Conservation (phyloP, 1,140 invertebrate species). For the Tenebrio molitor region DNA sequence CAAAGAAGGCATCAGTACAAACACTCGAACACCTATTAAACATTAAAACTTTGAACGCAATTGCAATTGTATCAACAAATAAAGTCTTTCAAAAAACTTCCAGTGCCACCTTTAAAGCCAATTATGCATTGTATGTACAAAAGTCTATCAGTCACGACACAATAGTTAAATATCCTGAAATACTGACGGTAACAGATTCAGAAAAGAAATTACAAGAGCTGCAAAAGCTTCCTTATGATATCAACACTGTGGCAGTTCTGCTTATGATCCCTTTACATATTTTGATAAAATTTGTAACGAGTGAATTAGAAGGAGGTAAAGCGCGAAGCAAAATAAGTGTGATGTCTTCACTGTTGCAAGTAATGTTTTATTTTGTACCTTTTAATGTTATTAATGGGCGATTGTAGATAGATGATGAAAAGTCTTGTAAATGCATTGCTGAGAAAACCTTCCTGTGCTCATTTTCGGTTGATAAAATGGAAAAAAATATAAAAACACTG, state of each 20-base stretch:
- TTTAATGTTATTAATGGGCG: slow-evolving; percentile 23
- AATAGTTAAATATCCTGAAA: slow-evolving; percentile 56
- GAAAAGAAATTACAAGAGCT: slow-evolving; percentile 52
- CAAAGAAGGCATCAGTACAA: slow-evolving; percentile 2
- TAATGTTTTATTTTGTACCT: no score
- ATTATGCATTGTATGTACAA: slow-evolving; percentile 52
- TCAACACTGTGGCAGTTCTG: slow-evolving; percentile 52
- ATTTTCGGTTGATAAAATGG: slow-evolving; percentile 47
- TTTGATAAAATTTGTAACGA: slow-evolving; percentile 46
- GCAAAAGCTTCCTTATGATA: slow-evolving; percentile 49
- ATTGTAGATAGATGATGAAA: slow-evolving; percentile 48
- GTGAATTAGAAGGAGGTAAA: slow-evolving; percentile 20
- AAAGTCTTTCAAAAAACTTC: slow-evolving; percentile 44
- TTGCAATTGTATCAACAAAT: slow-evolving; percentile 47
- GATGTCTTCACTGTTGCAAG: slow-evolving; percentile 50
- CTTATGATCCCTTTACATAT: slow-evolving; percentile 35
- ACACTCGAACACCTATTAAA: slow-evolving; percentile 49
- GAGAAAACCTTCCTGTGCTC: slow-evolving; percentile 53
- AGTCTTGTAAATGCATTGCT: slow-evolving; percentile 52
- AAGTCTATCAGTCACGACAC: slow-evolving; percentile 47
- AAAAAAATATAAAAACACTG: slow-evolving; percentile 51
- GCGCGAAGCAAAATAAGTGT: slow-evolving; percentile 46
- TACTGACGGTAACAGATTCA: slow-evolving; percentile 53
- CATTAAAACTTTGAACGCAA: slow-evolving; percentile 42
- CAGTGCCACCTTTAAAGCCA: slow-evolving; percentile 45